Evolutionary conservation across 2,113 vertebrate species (phyloP).

Genomic region (Spizaetus ornatus): DNA sequence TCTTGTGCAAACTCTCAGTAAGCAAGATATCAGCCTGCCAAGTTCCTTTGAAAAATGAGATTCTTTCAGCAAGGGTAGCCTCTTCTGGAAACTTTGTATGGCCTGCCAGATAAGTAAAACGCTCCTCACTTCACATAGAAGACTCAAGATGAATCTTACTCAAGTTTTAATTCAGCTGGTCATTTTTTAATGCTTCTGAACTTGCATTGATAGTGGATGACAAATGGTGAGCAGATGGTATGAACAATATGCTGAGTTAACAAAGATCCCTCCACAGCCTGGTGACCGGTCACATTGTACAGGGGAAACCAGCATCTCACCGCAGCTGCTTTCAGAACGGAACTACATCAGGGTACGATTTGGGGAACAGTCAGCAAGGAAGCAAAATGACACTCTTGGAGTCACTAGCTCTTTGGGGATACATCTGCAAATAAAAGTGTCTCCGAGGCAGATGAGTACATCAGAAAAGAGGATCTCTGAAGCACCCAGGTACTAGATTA

Average conservation of each 20-base stretch:
- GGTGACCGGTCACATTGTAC: not conserved
- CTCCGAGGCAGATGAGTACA: not conserved
- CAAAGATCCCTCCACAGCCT: not conserved
- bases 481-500: not conserved
- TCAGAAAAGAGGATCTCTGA: not conserved
- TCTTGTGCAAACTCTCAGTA: not conserved
- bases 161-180: not conserved
- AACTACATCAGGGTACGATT: not conserved
- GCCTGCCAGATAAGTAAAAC: not conserved
- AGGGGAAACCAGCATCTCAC: not conserved
- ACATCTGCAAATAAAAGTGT: not conserved
- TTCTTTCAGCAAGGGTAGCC: not conserved
- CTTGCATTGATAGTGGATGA: not conserved
- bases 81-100: not conserved
- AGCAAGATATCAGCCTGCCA: not conserved
- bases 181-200: not conserved
- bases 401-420: not conserved
- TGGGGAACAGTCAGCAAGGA: not conserved
- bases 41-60: conserved; percentile 30
- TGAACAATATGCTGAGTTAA: not conserved
- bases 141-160: not conserved
- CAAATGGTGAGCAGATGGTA: not conserved
- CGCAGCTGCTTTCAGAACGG: not conserved
- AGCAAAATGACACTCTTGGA: not conserved
- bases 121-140: not conserved